These are phyloP conservation scores for Drosophila neotestacea DNA, from an alignment of 2,888 invertebrate species.

Conservation along the genomic window DNA sequence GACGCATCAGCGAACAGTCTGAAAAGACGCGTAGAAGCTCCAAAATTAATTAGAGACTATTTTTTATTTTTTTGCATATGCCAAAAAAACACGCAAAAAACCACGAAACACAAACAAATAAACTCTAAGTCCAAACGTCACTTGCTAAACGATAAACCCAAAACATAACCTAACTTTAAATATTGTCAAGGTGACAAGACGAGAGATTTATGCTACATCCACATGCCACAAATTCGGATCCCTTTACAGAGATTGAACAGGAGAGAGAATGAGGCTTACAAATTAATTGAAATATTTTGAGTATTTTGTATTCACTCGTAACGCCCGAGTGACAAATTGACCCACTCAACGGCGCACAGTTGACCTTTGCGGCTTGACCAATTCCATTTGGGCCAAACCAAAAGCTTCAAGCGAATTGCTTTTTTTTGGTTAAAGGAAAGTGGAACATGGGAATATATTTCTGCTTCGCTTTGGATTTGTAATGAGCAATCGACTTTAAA, in stretches of 20 bases:
- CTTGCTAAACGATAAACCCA: constrained; percentile 37
- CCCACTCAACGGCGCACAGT: constrained; percentile 34
- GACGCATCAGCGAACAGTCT: constrained; percentile 54
- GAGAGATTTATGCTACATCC: constrained; percentile 58
- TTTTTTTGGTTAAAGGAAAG: constrained; percentile 62
- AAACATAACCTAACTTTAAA: constrained; percentile 15
- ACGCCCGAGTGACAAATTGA: constrained; percentile 61
- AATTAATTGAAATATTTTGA: constrained; percentile 40
- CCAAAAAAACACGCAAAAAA: constrained; percentile 62
- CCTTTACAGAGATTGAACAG: neutral
- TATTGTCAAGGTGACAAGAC: constrained; percentile 58
- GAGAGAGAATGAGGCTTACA: constrained; percentile 1
- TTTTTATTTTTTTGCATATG: constrained; percentile 64
- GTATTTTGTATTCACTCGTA: constrained; percentile 19
- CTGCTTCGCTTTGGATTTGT: constrained; percentile 37
- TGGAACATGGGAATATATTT: constrained; percentile 68
- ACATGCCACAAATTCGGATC: constrained; percentile 47
- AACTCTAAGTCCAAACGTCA: constrained; percentile 39
- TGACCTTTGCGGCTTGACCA: constrained; percentile 56
- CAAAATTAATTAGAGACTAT: constrained; percentile 68
- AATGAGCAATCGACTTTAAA: constrained; percentile 40
- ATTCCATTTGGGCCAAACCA: constrained; percentile 46
- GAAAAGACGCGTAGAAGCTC: constrained; percentile 41
- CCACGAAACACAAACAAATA: constrained; percentile 5
- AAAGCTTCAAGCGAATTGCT: constrained; percentile 29